These are phyloP conservation scores for Phyllopteryx taeniolatus DNA, from an alignment of 2,113 vertebrate species.

Conservation along the genomic window DNA sequence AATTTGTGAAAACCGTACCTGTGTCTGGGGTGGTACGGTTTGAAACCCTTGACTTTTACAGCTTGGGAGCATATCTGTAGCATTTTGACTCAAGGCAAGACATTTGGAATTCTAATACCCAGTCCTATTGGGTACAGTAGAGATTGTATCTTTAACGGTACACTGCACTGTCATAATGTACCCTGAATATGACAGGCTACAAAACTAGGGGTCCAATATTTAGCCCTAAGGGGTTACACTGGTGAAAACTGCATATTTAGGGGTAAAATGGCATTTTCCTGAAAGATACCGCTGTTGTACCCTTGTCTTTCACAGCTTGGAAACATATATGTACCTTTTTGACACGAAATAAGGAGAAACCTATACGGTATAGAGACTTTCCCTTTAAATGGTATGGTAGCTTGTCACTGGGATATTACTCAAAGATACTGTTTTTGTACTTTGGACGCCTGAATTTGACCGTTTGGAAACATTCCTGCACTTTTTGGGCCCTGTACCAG, in stretches of 20 bases:
- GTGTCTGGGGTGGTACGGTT: no score
- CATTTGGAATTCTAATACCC: no score
- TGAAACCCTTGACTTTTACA: no score
- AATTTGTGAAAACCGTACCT: neutral
- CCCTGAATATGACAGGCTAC: no score
- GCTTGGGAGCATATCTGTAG: neutral
- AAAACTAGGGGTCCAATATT: no score
- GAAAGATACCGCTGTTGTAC: neutral
- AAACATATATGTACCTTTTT: neutral
- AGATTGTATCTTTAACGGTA: no score
- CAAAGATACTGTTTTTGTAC: neutral
- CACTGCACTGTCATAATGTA: no score
- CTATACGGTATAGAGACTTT: neutral
- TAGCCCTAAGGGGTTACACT: no score
- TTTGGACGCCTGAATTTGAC: neutral
- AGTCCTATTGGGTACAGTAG: no score
- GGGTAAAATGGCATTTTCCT: neutral
- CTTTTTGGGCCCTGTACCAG: neutral
- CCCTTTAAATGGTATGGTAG: neutral
- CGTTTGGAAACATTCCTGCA: neutral
- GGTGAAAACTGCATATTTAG: neutral
- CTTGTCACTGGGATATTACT: neutral
- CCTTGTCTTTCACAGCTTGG: no score
- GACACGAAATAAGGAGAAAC: neutral
- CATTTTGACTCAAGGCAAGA: no score